Evolutionary conservation across 2,888 invertebrate genomes (phyloP), one percentile per base, ranked within the genome.

Genomic region (Omphaloscelis lunosa): DNA sequence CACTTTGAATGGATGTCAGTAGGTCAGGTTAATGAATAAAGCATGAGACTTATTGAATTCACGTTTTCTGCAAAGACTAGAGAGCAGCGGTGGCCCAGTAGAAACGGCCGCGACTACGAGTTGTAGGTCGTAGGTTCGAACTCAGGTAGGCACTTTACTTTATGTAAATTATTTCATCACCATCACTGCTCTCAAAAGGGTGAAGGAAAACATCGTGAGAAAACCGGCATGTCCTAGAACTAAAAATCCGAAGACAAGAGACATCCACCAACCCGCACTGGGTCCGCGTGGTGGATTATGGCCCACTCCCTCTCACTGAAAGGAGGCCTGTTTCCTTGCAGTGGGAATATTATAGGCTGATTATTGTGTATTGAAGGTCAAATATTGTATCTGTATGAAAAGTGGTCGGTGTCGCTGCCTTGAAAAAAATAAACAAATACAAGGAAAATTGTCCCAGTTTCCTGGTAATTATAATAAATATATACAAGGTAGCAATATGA

Each of bases 381-480:
- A 58, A 59, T 34, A 51, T 51, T 80, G 17, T 6, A 59, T 17
- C 17, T 6, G 8, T n/a, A 51, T 11, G 17, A 29, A 23, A 48
- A 77, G 12, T 56, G 12, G n/a, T 41, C 20, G 59, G 34, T 6
- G 29, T 51, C 34, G 1, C 45, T 34, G n/a, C 15, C 23, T 20
- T 20, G 23, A 41, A 34, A 79, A 34, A 61, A 53, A 59, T 8
- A 59, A 41, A 41, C n/a, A 41, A 45, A 45, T 27, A 63, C 23
- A 7, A 29, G n/a, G 39, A 78, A 62, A 39, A 6, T 53, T 45
- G 29, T 23, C 2, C 23, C 59, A 41, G 51, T 71, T 53, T 63
- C 29, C 53, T 27, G 45, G 17, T 27, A 65, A 63, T 73, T 56
- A 67, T 15, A 27, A 59, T 59, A 53, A 63, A 63, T 68, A 85